Conservation (phyloP, 1,140 invertebrate species). For the Antheraea mylitta region DNA sequence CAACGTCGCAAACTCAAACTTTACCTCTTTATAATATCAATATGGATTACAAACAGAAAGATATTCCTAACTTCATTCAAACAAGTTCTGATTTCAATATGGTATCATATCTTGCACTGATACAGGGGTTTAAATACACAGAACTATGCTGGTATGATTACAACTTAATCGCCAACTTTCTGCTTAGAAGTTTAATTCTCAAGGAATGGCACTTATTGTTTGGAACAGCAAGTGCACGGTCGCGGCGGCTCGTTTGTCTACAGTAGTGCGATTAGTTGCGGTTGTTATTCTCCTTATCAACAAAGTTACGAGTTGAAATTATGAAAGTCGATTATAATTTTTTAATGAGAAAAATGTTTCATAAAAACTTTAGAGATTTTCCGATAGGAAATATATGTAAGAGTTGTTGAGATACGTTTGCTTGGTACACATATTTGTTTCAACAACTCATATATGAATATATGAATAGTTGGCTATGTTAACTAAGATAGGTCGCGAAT, state of each 20-base stretch:
- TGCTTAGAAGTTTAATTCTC: slow-evolving; percentile 44
- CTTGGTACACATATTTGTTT: too few relatives aligned
- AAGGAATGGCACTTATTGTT: slow-evolving; percentile 29
- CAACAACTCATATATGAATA: too few relatives aligned
- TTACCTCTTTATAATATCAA: too few relatives aligned
- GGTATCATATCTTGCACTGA: neutral
- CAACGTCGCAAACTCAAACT: too few relatives aligned
- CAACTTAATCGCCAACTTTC: slow-evolving; percentile 55
- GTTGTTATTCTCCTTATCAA: slow-evolving; percentile 10
- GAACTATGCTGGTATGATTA: slow-evolving; percentile 42
- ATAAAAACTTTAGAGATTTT: too few relatives aligned
- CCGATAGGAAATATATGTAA: too few relatives aligned
- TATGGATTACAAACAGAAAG: too few relatives aligned
- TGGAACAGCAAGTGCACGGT: slow-evolving; percentile 15
- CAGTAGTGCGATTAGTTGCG: slow-evolving; percentile 5
- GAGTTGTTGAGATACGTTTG: too few relatives aligned
- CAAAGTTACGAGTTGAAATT: neutral
- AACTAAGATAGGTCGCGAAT: too few relatives aligned
- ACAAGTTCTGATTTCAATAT: too few relatives aligned
- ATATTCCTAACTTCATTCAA: too few relatives aligned
- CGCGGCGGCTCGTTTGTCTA: slow-evolving; percentile 7
- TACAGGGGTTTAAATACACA: neutral
- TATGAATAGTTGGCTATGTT: too few relatives aligned
- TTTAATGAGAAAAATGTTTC: neutral
- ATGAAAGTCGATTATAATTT: neutral